Conservation (phyloP, 2,113 vertebrate species). For the Emydura subglobosa region DNA sequence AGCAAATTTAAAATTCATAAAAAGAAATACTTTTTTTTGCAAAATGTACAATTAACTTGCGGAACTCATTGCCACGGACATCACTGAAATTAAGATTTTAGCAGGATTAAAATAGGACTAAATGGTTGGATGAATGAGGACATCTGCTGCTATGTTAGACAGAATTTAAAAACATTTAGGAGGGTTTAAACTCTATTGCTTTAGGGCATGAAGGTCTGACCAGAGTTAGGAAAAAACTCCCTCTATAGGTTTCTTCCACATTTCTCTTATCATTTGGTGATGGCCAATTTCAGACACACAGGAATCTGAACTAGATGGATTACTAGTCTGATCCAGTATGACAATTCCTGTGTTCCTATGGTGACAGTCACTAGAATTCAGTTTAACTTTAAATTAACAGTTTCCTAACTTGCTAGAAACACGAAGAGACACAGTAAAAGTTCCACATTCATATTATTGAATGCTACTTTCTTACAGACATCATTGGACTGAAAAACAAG, state of each 20-base stretch:
- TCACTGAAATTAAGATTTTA: background rate
- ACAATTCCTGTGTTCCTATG: background rate
- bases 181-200: background rate
- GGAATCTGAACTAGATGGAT: background rate
- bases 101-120: conserved; percentile 1
- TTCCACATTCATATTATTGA: background rate
- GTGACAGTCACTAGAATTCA: background rate
- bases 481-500: background rate
- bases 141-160: background rate
- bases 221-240: background rate
- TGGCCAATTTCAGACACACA: background rate
- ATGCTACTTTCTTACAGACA: background rate
- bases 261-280: background rate
- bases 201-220: background rate
- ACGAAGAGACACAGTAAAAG: background rate
- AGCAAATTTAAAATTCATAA: conserved; percentile 15
- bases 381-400: background rate
- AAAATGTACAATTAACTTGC: background rate
- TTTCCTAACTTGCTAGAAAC: background rate
- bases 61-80: background rate
- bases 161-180: background rate
- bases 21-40: background rate
- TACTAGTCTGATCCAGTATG: background rate
- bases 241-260: background rate
- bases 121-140: background rate